Conservation (phyloP, 2,888 invertebrate species). For the Acholoe squamosa region DNA sequence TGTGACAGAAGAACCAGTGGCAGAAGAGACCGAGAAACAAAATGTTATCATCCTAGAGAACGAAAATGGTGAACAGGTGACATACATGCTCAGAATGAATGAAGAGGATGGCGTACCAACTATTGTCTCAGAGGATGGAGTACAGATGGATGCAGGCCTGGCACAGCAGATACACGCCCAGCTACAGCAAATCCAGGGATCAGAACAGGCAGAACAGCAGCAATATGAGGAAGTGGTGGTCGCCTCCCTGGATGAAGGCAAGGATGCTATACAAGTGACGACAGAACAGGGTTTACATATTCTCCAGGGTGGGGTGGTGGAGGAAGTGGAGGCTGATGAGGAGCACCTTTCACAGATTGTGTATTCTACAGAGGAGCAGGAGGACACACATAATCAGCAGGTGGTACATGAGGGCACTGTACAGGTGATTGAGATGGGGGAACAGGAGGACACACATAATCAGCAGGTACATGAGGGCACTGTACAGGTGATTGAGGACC, state of each 20-base stretch:
- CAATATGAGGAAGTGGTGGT: neutral
- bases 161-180: constrained; percentile 49
- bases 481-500: neutral
- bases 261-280: neutral
- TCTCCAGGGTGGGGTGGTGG: constrained; percentile 4
- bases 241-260: neutral
- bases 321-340: constrained; percentile 10
- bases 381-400: neutral
- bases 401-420: neutral
- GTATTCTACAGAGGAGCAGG: constrained; percentile 3
- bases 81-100: constrained; percentile 50
- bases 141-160: constrained; percentile 18
- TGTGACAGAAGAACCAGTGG: neutral
- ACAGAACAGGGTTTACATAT: neutral
- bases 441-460: neutral
- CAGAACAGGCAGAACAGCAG: neutral
- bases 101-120: constrained; percentile 26
- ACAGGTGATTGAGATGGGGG: neutral
- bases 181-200: constrained; percentile 16
- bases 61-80: constrained; percentile 58
- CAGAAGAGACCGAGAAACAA: neutral
- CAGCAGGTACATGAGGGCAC: neutral
- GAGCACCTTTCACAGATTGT: neutral
- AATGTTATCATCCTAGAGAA: constrained; percentile 44
- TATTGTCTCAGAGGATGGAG: constrained; percentile 44